Evolutionary conservation across 1,140 invertebrate species (phyloP), one percentile per base, ranked within the genome.

Genomic region (Laupala kohalensis): DNA sequence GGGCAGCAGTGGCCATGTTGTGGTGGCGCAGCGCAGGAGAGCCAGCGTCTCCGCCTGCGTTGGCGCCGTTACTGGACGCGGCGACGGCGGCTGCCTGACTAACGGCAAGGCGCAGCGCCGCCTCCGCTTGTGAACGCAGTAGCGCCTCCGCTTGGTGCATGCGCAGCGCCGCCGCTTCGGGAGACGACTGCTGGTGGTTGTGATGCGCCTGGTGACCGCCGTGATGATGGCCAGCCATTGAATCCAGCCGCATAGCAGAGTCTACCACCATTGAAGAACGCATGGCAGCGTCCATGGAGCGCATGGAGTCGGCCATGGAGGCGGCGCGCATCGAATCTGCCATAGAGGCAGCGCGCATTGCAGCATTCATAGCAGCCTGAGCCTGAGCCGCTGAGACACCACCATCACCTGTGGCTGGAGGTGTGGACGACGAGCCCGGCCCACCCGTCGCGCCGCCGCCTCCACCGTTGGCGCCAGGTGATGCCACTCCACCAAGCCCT

Each of bases 61-160:
- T 83, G 81, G 65, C 80, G 78, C 74, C 82, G 79, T 74, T 79
- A 79, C 72, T 81, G 71, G 68, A 74, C 6, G 77, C 74, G 25
- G 78, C 73, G 75, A 83, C 83, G 71, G 84, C 79, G 29, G 86
- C 82, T 53, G 85, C 84, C 75, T 84, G 83, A 76, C 83, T 82
- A 75, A 93, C 91, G 19, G 92, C 92, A 74, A 93, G 79, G 76
- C 92, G 84, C 19, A 93, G 83, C 1, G 92, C 89, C 24, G 89
- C 91, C 77, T 93, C 92, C 0, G 92, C 91, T 75, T 94, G 92
- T 69, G 90, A 91, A 76, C 91, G 85, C 19, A 94, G 80, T 13
- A 94, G 82, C 0, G 90, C 92, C 79, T 94, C 90, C 2, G 90
- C 90, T 77, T 91, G 89, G 74, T 86, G 84, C 83, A 93, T 90